A percentile compares a stretch with the other conserved stretches of the same genome.
These are phyloP conservation scores for Polyergus mexicanus DNA, from an alignment of 1,140 invertebrate genomes.

Conservation along the genomic window DNA sequence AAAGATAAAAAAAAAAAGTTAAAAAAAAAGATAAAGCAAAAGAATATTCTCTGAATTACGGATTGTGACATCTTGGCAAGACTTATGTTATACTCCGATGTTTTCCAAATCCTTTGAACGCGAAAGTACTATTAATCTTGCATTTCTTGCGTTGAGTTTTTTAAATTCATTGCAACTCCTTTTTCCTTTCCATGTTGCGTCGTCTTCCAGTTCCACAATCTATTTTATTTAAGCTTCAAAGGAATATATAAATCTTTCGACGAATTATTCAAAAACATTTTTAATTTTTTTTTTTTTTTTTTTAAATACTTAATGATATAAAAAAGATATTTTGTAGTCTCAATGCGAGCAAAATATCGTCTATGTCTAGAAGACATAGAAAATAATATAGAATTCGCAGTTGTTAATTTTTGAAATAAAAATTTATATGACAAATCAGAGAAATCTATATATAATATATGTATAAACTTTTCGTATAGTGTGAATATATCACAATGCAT, in stretches of 20 bases:
- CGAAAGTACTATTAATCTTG: not conserved
- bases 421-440: constrained; percentile 9
- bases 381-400: not conserved
- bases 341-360: not conserved
- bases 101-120: not conserved
- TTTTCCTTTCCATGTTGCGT: not conserved
- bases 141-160: not conserved
- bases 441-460: too few relatives aligned
- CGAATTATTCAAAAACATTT: not conserved
- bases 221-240: not conserved
- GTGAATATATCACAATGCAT: not conserved
- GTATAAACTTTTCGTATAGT: not conserved
- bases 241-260: not conserved
- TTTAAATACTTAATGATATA: not conserved
- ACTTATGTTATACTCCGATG: not conserved
- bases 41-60: not conserved
- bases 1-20: too few relatives aligned
- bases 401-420: constrained; percentile 8
- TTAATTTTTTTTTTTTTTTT: not conserved
- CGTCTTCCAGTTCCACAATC: not conserved
- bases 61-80: not conserved
- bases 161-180: not conserved
- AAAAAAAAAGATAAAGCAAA: not conserved
- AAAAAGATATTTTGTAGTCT: not conserved
- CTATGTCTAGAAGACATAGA: not conserved